Percentiles rank a stretch among this genome's conserved stretches.
Conservation (phyloP, 2,113 vertebrate species). For the Chrysemys picta region DNA sequence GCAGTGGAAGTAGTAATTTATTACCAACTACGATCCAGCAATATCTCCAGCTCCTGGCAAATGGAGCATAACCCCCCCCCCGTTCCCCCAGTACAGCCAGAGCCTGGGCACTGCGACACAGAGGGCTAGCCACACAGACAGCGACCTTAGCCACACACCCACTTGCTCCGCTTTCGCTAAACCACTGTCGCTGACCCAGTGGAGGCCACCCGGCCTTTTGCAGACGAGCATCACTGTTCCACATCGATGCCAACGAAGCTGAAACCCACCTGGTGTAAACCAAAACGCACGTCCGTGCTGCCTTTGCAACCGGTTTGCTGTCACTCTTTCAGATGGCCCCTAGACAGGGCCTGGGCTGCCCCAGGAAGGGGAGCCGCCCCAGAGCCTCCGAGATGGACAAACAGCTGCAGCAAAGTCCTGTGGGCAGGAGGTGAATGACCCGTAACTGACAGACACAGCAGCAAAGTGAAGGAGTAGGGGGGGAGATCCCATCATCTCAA, state of each 20-base stretch:
- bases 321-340: neutral
- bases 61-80: conserved; percentile 58
- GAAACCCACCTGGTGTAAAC: neutral
- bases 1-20: conserved; percentile 76
- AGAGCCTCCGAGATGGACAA: neutral
- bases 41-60: conserved; percentile 64
- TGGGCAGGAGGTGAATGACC: neutral
- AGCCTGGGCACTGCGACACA: neutral
- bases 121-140: neutral
- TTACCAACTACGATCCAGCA: conserved; percentile 71
- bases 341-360: neutral
- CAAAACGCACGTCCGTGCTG: fast-evolving
- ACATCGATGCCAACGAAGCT: neutral
- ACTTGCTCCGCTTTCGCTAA: neutral
- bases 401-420: neutral
- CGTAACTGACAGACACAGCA: neutral
- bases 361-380: neutral
- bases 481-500: neutral
- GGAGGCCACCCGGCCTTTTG: neutral
- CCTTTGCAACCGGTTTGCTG: neutral
- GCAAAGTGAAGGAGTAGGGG: neutral
- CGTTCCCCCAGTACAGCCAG: neutral
- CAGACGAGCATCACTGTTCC: neutral
- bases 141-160: neutral
- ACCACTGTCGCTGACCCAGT: neutral